Conservation (phyloP, 2,113 vertebrate species). For the Equus przewalskii region DNA sequence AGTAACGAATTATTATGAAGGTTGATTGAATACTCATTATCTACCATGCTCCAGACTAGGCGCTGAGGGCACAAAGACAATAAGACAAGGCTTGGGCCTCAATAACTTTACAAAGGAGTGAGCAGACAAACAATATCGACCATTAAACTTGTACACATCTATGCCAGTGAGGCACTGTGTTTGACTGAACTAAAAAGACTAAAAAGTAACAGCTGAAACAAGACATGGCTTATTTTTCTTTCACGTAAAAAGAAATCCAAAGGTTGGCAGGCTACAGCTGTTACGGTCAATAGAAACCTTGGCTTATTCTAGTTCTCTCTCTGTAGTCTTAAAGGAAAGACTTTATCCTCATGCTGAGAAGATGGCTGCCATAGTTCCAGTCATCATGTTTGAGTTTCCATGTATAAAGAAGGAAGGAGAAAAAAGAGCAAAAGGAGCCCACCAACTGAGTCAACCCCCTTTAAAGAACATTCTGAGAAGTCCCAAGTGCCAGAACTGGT, state of each 20-base stretch:
- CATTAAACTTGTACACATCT: neutral
- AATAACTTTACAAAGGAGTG: neutral
- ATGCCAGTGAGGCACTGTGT: neutral
- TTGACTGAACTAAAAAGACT: neutral
- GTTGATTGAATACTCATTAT: neutral
- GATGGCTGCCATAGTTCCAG: neutral
- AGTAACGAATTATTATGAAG: neutral
- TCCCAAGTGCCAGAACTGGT: neutral
- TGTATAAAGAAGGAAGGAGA: neutral
- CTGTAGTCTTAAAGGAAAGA: neutral
- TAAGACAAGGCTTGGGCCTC: neutral
- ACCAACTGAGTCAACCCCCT: neutral
- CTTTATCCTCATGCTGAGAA: neutral
- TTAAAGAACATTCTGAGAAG: neutral
- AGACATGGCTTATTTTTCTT: neutral
- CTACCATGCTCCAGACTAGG: neutral
- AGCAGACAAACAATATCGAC: neutral
- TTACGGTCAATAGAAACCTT: neutral
- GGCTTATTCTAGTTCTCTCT: neutral
- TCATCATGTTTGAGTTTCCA: neutral
- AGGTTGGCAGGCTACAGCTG: neutral
- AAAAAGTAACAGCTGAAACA: neutral
- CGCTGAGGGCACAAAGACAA: neutral
- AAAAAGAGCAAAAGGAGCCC: neutral
- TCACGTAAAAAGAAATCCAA: constrained; percentile 13